Percentiles rank a stretch among this genome's conserved stretches.
Conservation (phyloP, 1,140 invertebrate genomes). For the Orchestia grillus region DNA sequence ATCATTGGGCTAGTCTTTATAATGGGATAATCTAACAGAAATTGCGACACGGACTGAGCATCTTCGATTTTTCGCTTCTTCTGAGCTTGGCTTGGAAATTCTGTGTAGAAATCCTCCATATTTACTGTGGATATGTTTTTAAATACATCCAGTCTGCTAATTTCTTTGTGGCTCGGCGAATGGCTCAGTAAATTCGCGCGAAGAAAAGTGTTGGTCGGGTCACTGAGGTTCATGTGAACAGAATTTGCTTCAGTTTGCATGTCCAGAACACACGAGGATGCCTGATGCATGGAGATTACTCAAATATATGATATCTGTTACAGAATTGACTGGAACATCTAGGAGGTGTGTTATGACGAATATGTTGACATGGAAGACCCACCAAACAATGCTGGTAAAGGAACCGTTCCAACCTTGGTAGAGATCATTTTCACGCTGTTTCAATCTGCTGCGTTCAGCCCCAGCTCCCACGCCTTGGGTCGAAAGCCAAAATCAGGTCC, state of each 20-base stretch:
- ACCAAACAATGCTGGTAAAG: not conserved
- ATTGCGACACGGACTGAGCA: not conserved
- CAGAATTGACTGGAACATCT: not conserved
- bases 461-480: not conserved
- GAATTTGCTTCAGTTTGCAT: not conserved
- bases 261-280: not conserved
- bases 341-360: not conserved
- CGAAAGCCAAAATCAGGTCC: too few relatives aligned
- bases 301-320: not conserved
- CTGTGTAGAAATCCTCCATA: constrained; percentile 26
- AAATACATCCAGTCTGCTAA: constrained; percentile 17
- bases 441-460: not conserved
- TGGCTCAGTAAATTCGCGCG: not conserved
- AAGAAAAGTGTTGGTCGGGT: not conserved
- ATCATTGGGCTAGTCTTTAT: not conserved
- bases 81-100: constrained; percentile 31
- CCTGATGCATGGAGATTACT: not conserved
- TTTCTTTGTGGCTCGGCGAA: not conserved
- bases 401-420: not conserved
- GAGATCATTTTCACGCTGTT: not conserved
- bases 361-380: not conserved
- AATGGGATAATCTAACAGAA: not conserved
- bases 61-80: not conserved
- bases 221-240: not conserved
- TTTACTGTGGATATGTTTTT: constrained; percentile 19